phyloP scores from a whole-genome alignment of 2,113 vertebrate species.

The Suricata suricatta region DNA sequence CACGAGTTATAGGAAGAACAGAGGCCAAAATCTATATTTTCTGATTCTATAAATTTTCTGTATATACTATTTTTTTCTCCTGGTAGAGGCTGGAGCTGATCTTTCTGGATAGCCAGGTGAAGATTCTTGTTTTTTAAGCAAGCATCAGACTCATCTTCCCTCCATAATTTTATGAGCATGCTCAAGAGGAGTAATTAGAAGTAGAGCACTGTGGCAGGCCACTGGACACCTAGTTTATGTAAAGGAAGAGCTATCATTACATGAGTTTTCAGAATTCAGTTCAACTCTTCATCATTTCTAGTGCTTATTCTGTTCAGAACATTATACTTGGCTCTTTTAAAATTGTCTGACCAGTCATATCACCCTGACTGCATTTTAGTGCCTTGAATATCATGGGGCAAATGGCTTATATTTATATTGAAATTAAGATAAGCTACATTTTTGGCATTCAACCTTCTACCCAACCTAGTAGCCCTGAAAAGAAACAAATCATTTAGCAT shows the following conservation, averaged over 20 bases:
- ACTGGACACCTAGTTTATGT: not conserved
- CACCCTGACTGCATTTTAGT: not conserved
- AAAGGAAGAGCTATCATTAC: not conserved
- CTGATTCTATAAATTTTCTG: not conserved
- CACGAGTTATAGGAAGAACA: not conserved
- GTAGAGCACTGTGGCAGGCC: not conserved
- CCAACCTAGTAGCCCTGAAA: not conserved
- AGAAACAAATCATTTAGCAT: not conserved
- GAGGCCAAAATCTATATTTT: not conserved
- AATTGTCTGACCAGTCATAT: not conserved
- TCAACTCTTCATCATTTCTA: not conserved
- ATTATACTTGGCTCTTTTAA: not conserved
- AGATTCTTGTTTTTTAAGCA: not conserved
- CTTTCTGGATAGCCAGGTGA: not conserved
- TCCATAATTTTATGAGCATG: not conserved
- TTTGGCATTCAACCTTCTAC: slow-evolving; percentile 23
- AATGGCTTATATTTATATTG: not conserved
- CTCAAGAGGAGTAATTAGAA: not conserved
- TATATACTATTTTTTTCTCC: not conserved
- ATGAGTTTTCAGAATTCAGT: not conserved
- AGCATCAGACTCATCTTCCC: not conserved
- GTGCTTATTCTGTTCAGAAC: slow-evolving; percentile 27
- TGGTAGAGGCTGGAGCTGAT: not conserved
- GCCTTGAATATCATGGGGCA: not conserved
- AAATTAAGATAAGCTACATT: slow-evolving; percentile 20